Evolutionary conservation across 2,888 invertebrate genomes (phyloP).

Genomic region (Sminthurides aquaticus): DNA sequence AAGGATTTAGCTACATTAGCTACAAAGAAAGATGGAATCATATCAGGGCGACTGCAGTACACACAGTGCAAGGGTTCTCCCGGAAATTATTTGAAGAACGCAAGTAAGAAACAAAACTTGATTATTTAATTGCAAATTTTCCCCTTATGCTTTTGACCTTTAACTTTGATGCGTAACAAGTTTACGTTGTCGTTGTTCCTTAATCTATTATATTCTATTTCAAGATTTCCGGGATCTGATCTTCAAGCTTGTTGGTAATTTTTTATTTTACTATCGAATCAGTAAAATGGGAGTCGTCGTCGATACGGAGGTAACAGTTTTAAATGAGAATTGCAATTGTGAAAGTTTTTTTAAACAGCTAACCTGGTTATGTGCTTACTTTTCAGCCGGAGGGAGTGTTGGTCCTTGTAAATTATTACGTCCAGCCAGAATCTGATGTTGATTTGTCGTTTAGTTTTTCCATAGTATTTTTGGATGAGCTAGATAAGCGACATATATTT

Average conservation of each 20-base stretch:
- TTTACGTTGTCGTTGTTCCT: not conserved
- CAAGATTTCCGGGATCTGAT: slow-evolving; percentile 67
- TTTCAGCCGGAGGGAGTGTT: slow-evolving; percentile 62
- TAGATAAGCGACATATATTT: slow-evolving; percentile 62
- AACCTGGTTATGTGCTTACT: slow-evolving; percentile 1
- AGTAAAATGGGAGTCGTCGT: slow-evolving; percentile 61
- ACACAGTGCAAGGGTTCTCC: slow-evolving; percentile 48
- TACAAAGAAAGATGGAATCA: slow-evolving; percentile 53
- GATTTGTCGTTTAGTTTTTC: slow-evolving; percentile 66
- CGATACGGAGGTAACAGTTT: slow-evolving; percentile 50
- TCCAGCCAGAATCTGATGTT: slow-evolving; percentile 58
- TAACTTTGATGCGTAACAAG: too few species aligned
- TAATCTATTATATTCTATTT: not conserved
- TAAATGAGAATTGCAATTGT: slow-evolving; percentile 18
- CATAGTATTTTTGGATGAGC: slow-evolving; percentile 60
- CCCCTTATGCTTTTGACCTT: too few species aligned
- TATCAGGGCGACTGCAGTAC: slow-evolving; percentile 67
- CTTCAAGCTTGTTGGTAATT: slow-evolving; percentile 66
- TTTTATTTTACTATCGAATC: slow-evolving; percentile 68
- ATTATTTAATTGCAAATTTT: slow-evolving; percentile 2
- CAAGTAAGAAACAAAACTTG: slow-evolving; percentile 4
- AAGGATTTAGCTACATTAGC: slow-evolving; percentile 60
- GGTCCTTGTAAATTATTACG: slow-evolving; percentile 65
- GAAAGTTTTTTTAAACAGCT: not conserved
- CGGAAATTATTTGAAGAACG: slow-evolving; percentile 38